phyloP scores from a whole-genome alignment of 2,888 invertebrate species.

The Plebejus melissa region DNA sequence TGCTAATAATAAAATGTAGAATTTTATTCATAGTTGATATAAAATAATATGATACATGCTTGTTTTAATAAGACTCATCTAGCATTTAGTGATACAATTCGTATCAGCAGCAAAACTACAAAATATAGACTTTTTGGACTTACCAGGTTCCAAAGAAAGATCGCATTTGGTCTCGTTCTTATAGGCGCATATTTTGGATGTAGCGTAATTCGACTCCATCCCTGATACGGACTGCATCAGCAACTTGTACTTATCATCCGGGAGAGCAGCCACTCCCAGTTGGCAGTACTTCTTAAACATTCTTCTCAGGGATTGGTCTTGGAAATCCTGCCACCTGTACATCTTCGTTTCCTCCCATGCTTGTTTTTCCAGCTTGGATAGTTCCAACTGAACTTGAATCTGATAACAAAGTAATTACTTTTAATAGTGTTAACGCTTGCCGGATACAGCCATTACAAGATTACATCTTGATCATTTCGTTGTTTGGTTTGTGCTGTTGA shows the following conservation, averaged over 20 bases:
- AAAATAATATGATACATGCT: no score
- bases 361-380: slow-evolving; percentile 78
- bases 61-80: no score
- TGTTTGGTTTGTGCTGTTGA: background rate
- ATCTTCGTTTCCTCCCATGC: slow-evolving; percentile 82
- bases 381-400: slow-evolving; percentile 62
- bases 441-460: background rate
- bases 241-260: slow-evolving; percentile 82
- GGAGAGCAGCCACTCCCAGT: slow-evolving; percentile 85
- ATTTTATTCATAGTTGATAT: no score
- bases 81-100: no score
- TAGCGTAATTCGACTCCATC: slow-evolving; percentile 88
- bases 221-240: slow-evolving; percentile 81
- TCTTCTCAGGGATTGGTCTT: slow-evolving; percentile 82
- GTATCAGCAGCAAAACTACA: no score
- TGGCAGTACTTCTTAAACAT: slow-evolving; percentile 87
- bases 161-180: slow-evolving; percentile 82
- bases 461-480: background rate
- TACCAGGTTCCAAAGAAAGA: slow-evolving; percentile 86
- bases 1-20: background rate
- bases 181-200: slow-evolving; percentile 87
- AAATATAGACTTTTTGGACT: slow-evolving; percentile 30
- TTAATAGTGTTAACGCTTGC: background rate
- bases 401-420: slow-evolving; percentile 42
- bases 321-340: slow-evolving; percentile 86